phyloP scores from a whole-genome alignment of 2,797 vertebrate species.

The Tachyglossus aculeatus region DNA sequence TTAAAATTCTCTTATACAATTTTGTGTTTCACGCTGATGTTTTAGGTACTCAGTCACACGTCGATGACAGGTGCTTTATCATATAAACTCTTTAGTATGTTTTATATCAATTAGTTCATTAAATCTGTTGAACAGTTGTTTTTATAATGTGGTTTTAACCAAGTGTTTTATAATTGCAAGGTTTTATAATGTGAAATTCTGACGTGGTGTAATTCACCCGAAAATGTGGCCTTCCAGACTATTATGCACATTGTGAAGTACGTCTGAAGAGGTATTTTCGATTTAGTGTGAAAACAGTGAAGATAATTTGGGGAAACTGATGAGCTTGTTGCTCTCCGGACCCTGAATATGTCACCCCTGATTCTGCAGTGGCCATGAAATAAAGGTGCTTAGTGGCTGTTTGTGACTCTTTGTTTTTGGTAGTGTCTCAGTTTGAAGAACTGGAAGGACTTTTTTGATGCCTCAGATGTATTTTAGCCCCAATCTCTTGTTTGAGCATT shows the following conservation, averaged over 20 bases:
- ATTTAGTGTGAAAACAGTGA: conserved; percentile 14
- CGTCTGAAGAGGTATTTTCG: conserved; percentile 13
- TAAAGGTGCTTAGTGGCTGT: conserved; percentile 26
- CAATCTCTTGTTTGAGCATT: background rate
- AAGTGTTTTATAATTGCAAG: background rate
- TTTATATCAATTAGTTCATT: conserved; percentile 4
- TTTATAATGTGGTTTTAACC: background rate
- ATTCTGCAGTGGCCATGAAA: conserved; percentile 23
- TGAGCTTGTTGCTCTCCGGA: background rate
- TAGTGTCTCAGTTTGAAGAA: background rate
- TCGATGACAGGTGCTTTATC: conserved; percentile 11
- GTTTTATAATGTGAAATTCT: background rate
- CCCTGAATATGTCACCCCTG: background rate
- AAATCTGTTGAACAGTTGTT: background rate
- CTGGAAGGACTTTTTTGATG: background rate
- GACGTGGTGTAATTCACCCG: conserved; percentile 9
- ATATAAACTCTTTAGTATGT: conserved; percentile 1
- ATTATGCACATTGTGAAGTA: background rate
- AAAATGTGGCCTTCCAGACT: conserved; percentile 1
- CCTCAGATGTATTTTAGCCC: background rate
- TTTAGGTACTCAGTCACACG: background rate
- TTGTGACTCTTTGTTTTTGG: conserved; percentile 1
- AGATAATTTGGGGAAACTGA: background rate
- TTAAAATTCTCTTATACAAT: background rate
- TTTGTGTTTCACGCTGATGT: background rate